A percentile compares a stretch with the other conserved stretches of the same genome.
Evolutionary conservation across 2,797 vertebrate genomes (phyloP).

Genomic region (Paratrypauchen microcephalus): DNA sequence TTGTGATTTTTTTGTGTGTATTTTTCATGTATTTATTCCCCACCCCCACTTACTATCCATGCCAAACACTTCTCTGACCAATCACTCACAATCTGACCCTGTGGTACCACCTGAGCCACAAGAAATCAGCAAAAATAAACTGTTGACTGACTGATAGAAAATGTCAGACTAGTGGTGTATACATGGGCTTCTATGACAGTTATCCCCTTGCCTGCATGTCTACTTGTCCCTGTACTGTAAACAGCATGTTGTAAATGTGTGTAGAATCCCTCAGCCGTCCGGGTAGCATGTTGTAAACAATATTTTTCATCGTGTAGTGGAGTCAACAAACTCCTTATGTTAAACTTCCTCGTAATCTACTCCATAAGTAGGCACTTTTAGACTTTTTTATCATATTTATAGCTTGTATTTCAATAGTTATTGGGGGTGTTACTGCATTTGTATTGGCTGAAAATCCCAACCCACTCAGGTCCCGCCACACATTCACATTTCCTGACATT

Average conservation of each 20-base stretch:
- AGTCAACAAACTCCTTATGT: not conserved
- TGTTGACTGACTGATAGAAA: not conserved
- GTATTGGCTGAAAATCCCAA: slow-evolving; percentile 5
- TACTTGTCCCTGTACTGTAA: not conserved
- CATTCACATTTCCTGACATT: slow-evolving; percentile 15
- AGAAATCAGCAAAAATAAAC: not conserved
- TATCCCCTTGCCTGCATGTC: no score
- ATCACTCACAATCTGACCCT: not conserved
- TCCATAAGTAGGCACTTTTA: not conserved
- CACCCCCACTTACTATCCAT: not conserved
- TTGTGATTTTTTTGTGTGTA: not conserved
- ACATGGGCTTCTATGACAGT: not conserved
- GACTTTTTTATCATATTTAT: not conserved
- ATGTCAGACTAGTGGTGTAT: not conserved
- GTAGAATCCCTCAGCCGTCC: no score
- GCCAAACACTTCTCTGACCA: not conserved
- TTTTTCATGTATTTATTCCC: not conserved
- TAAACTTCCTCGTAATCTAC: not conserved
- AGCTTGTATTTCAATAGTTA: slow-evolving; percentile 3
- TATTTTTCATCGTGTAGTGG: not conserved
- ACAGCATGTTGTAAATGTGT: not conserved
- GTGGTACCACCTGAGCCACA: not conserved
- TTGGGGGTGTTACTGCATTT: not conserved
- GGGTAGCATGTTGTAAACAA: not conserved
- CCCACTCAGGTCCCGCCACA: slow-evolving; percentile 5